phyloP scores from a whole-genome alignment of 92 coral and sea anemone genomes.

The Bergia sp. region DNA sequence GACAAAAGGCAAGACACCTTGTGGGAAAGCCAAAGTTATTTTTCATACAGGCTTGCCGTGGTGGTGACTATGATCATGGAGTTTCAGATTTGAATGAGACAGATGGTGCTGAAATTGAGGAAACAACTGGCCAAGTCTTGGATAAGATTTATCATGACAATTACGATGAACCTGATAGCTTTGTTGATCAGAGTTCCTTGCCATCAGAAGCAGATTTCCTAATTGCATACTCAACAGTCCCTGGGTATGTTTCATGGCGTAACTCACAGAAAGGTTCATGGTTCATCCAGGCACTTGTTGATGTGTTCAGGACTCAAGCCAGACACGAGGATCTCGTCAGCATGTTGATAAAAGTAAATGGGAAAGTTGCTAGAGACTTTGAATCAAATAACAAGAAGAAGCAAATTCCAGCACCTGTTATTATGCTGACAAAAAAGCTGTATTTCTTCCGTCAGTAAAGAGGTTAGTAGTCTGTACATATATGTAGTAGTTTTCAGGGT shows the following conservation, averaged over 20 bases:
- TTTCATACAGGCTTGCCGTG: conserved; percentile 97
- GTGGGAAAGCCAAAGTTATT: conserved; percentile 95
- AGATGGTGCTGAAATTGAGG: conserved; percentile 51
- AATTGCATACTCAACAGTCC: conserved; percentile 93
- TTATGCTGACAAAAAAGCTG: conserved; percentile 88
- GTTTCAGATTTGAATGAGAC: conserved; percentile 53
- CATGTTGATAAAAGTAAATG: conserved; percentile 87
- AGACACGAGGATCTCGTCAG: conserved; percentile 85
- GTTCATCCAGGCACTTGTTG: conserved; percentile 95
- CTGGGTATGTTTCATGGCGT: conserved; percentile 99
- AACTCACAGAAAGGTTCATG: conserved; percentile 92
- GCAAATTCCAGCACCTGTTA: conserved; percentile 95
- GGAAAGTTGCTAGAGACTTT: conserved; percentile 95
- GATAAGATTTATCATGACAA: conserved; percentile 63
- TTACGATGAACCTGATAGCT: conserved; percentile 69
- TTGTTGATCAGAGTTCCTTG: conserved; percentile 65
- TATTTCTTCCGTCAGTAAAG: conserved; percentile 71
- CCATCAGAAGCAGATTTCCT: conserved; percentile 96
- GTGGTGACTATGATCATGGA: conserved; percentile 92
- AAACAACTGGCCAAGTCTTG: conserved; percentile 59
- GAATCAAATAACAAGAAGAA: conserved; percentile 86
- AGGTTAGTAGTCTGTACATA: conserved; percentile 6
- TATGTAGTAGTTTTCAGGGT: too few species aligned
- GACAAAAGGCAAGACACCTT: conserved; percentile 81
- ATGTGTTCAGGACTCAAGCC: conserved; percentile 78